A percentile compares a stretch with the other conserved stretches of the same genome.
Evolutionary conservation across 2,113 vertebrate genomes (phyloP).

Genomic region (Ciconia stormi): DNA sequence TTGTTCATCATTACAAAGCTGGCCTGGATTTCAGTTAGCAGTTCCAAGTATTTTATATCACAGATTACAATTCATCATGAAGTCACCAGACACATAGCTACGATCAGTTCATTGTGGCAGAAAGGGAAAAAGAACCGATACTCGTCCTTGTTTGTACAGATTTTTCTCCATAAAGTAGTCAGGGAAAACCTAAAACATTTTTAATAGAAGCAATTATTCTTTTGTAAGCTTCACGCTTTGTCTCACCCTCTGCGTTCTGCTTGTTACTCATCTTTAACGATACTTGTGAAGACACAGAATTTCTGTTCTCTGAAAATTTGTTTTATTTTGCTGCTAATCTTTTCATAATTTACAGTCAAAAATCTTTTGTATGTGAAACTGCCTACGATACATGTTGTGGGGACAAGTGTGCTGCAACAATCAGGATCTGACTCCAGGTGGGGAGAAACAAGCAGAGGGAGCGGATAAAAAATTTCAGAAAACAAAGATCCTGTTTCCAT

Average conservation of each 20-base stretch:
- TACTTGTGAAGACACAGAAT: neutral
- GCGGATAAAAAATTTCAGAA: slow-evolving; percentile 20
- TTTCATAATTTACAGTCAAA: neutral
- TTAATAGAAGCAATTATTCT: slow-evolving; percentile 41
- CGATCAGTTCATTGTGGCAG: slow-evolving; percentile 5
- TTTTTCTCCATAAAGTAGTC: slow-evolving; percentile 46
- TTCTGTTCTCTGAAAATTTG: neutral
- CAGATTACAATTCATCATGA: slow-evolving; percentile 31
- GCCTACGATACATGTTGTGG: neutral
- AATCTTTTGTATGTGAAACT: neutral
- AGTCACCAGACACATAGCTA: slow-evolving; percentile 13
- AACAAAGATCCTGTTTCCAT: slow-evolving; percentile 62
- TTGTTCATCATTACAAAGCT: slow-evolving; percentile 33
- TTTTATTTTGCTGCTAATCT: slow-evolving; percentile 7
- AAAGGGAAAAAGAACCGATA: neutral
- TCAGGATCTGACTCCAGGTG: neutral
- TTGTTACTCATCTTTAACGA: slow-evolving; percentile 10
- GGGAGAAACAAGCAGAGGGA: neutral
- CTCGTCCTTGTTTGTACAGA: slow-evolving; percentile 27
- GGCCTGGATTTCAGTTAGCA: slow-evolving; percentile 20
- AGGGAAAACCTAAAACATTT: slow-evolving; percentile 39
- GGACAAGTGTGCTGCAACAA: neutral
- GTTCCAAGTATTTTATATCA: slow-evolving; percentile 40
- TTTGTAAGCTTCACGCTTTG: neutral
- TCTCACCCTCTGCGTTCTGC: slow-evolving; percentile 7